Base-by-base conservation (phyloP, 2,797 vertebrate species). In the Glyptemys insculpta region DNA sequence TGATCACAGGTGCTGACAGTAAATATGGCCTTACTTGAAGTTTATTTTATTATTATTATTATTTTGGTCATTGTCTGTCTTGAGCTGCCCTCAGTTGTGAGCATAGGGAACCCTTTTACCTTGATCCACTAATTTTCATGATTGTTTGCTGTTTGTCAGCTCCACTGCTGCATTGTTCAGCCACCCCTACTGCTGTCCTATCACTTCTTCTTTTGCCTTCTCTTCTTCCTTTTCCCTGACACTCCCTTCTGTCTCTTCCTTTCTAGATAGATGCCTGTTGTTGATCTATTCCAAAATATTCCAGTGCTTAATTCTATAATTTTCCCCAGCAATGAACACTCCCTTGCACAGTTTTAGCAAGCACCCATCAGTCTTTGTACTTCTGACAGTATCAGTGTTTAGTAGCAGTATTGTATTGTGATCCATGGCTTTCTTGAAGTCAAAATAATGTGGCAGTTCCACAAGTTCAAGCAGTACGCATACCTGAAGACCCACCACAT, bases 1-100 rank as follows among this genome's bases (percentile, higher is more conserved):
- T 90, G 44, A 86, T 93, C 56, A 88, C 96, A 97, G 97, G 96
- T 94, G 93, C 34, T 84, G 93, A 90, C 95, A 95, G 92, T 85
- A 93, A 95, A 94, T 92, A 85, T 56, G 84, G 11, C 95, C 94
- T 97, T 97, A 94, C 74, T 90, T 94, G 94, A 90, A 94, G 53
- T 95, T 96, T 79, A 56, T 91, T 86, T 59, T 15, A 93, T 94
- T 81, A 95, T 94, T 81, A 54, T 62, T 16, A 49, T 12, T 12
- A 49, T 57, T 57, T 62, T 62, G 59, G 86, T 94, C 72, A 78
- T 87, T 91, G 87, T 96, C 82, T 91, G 90, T 81, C 0, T 10
- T 88, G 54, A 85, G 47, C 96, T 93, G 52, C 65, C 52, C 56
- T 91, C 92, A 62, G 88, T 90, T 86, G 82, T 95, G 84, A 95